A percentile compares a stretch with the other conserved stretches of the same genome.
phyloP scores from a whole-genome alignment of 2,888 invertebrate species.

The Cantharis lateralis region DNA sequence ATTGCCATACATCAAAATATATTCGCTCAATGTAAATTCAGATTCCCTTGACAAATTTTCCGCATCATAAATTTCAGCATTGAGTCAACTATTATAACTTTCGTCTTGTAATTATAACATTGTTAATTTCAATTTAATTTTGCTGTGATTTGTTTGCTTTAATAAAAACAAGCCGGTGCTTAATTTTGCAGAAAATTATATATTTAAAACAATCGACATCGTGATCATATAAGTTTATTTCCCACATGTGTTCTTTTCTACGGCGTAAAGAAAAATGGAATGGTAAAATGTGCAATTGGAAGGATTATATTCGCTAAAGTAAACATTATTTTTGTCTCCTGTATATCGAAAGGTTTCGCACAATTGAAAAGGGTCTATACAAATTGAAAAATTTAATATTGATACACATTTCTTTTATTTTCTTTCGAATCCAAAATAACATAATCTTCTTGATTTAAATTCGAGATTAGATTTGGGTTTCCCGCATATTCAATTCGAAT shows the following conservation, averaged over 20 bases:
- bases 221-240: constrained; percentile 1
- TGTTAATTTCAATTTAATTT: not conserved
- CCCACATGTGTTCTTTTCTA: constrained; percentile 11
- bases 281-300: constrained; percentile 7
- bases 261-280: constrained; percentile 4
- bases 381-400: constrained; percentile 1
- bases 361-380: not conserved
- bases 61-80: not conserved
- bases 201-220: not conserved
- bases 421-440: not conserved
- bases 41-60: not conserved
- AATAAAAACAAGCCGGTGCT: not conserved
- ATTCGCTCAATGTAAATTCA: not conserved
- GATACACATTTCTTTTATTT: constrained; percentile 1
- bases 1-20: not conserved
- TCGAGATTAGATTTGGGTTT: not conserved
- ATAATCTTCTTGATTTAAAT: not conserved
- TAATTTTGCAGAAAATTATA: not conserved
- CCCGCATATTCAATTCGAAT: not conserved
- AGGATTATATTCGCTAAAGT: not conserved
- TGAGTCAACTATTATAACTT: not conserved
- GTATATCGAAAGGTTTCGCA: not conserved
- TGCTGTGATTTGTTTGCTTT: not conserved
- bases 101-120: not conserved
- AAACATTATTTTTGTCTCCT: not conserved